A percentile compares a stretch with the other conserved stretches of the same genome.
Evolutionary conservation across 2,888 invertebrate genomes (phyloP).

Genomic region (Aporophyla nigra): DNA sequence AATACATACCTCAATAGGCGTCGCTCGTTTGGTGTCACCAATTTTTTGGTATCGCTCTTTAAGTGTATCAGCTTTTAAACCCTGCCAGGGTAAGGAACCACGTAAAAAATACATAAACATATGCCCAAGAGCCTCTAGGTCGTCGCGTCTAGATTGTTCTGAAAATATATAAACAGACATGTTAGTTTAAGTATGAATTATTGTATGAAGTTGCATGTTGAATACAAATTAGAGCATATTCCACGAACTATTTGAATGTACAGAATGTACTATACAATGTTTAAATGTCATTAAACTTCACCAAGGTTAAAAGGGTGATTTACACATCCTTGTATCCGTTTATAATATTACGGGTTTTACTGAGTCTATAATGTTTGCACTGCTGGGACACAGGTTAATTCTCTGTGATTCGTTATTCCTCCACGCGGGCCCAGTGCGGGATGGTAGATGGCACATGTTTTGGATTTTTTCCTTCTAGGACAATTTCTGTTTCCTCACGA

Average conservation of each 20-base stretch:
- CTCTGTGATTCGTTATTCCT: not conserved
- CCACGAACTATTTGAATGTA: slow-evolving; percentile 56
- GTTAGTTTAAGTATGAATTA: slow-evolving; percentile 50
- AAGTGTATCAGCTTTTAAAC: slow-evolving; percentile 99
- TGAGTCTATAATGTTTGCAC: not conserved
- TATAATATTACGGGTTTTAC: slow-evolving; percentile 31
- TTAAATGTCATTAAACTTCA: slow-evolving; percentile 58
- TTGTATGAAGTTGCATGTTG: slow-evolving; percentile 62
- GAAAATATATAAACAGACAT: slow-evolving; percentile 70
- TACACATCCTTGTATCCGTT: slow-evolving; percentile 49
- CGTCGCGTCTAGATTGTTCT: slow-evolving; percentile 99
- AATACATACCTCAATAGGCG: slow-evolving; percentile 96
- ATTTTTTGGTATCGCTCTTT: slow-evolving; percentile 99
- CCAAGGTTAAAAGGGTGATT: slow-evolving; percentile 58
- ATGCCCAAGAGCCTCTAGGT: slow-evolving; percentile 99
- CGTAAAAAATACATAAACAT: slow-evolving; percentile 99
- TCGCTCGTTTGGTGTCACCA: slow-evolving; percentile 99
- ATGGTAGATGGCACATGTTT: no score
- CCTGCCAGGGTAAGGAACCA: slow-evolving; percentile 99
- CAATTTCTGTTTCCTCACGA: no score
- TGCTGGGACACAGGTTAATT: not conserved
- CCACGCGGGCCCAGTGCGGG: not conserved
- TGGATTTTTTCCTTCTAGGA: no score
- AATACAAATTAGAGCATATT: slow-evolving; percentile 62
- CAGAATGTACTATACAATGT: slow-evolving; percentile 45